Base-by-base conservation (phyloP, 2,888 invertebrate species). In the Tryphoninae sp. region DNA sequence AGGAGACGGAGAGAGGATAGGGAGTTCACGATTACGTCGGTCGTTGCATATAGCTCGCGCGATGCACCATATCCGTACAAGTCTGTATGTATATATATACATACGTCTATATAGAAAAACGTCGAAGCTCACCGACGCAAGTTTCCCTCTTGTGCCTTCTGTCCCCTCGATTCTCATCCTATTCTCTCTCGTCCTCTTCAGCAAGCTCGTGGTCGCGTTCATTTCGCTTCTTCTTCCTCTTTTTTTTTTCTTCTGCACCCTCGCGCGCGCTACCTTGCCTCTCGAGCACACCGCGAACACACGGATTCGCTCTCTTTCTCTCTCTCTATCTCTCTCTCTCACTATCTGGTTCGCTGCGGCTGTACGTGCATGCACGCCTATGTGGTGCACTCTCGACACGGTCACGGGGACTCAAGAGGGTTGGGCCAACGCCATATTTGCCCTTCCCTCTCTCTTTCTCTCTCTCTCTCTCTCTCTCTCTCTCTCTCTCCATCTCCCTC, bases 101-200 rank as follows among this genome's bases (percentile, higher is more conserved):
- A 49, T n/a, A 3, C 4, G 13, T n/a, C 49, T n/a, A n/a, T 33
- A 55, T 69, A 40, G 6, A 23, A 55, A 55, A 65, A 67, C 45
- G 62, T 33, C 69, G 64, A 68, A 71, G 62, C 62, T 62, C 72
- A 77, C 61, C 65, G 55, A 69, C 13, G 68, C 64, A 26, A 71
- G 42, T 33, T 42, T 16, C 51, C 71, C 78, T 23, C 62, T 76
- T 76, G 62, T 76, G 76, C 51, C 72, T 76, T 68, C 76, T 73
- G 72, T 79, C 61, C 71, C 67, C 74, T 76, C 73, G 19, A 58
- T 76, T 65, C 62, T 79, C 81, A 77, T 83, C 78, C 62, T 81
- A 78, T 82, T 82, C 68, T 64, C 73, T 61, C 78, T 78, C 69
- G 26, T 78, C n/a, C 78, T 80, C 72, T 67, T 73, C 78, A 68